Evolutionary conservation across 2,888 invertebrate species (phyloP), one percentile per base, ranked within the genome.

Genomic region (Drosophila melanosoma): DNA sequence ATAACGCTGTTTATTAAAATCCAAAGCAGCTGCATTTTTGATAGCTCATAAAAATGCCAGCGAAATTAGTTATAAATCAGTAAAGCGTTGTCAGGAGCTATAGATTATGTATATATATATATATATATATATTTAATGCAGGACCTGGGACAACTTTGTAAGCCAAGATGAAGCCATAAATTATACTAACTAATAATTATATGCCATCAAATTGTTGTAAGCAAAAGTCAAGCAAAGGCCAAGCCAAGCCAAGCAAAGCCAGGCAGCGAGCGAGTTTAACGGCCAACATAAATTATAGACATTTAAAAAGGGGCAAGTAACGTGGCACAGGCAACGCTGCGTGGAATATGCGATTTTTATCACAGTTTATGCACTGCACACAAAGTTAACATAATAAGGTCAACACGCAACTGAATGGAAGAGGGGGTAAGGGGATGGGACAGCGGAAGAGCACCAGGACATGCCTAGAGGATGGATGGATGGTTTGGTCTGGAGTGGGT

Each of bases 181-280:
- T 89, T 87, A 87, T 82, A 87, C 78, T 77, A 87, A 87, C 86
- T 89, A 89, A 87, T 89, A 89, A 86, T 89, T 86, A 84, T 84
- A 87, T 78, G 76, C 84, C 76, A 80, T 82, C 80, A 87, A 86
- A 84, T 81, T 78, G 86, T 84, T 83, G 78, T 86, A 78, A 87
- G 79, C 82, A 71, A 71, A 36, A 49, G 62, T 62, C 15, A 51
- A 45, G 66, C 66, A 6, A 45, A 58, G 32, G 66, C 68, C 4
- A 72, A 69, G 61, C 66, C 57, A 33, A 52, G 67, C 73, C 35
- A 66, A 60, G 53, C 42, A 57, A 48, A 64, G 66, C 61, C 68
- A 80, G 73, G 56, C 76, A 73, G 65, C 51, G 68, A 76, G 81
- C 72, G 68, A 75, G 79, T 84, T 89, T 89, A 87, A 87, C 82